Evolutionary conservation across 53 echinoderm and acorn worm genomes (phyloP), one percentile per base, ranked within the genome.

Genomic region (Echinarachnius parma): DNA sequence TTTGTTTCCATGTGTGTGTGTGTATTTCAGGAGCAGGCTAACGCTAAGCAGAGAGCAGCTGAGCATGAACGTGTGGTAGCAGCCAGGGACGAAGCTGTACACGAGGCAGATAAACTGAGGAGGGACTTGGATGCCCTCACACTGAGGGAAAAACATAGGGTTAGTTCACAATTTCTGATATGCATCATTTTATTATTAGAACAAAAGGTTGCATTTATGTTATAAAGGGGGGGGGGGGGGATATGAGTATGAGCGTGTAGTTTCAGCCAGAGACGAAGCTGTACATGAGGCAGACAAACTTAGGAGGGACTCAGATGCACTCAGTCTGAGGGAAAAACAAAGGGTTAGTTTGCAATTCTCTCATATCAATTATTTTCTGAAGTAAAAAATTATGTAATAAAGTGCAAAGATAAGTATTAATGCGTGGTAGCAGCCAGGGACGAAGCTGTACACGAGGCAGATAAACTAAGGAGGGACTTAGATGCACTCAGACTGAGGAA

Each of bases 391-490:
- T n/a, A n/a, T n/a, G n/a, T n/a, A n/a, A n/a, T n/a, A n/a, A n/a
- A 75, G 64, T 89, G 82, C 30, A 89, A 92, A 65, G 79, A 80
- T 13, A 89, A 93, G 34, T 93, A 89, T 74, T 61, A 54, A 37
- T 69, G 89, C 22, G 93, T 89, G 5, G 83, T 93, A 21, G 80
- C 83, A 44, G 89, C 86, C 4, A 82, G 93, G 49, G 85, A 96
- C 25, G 83, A 62, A n/a, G 86, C 87, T 10, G 2, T 85, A 31
- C 72, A 91, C 56, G 85, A 85, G 37, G 31, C 48, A 4, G 75
- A 91, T 33, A 52, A 59, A 48, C 47, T 89, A n/a, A 75, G 66
- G 78, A 46, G 59, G 50, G 77, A 83, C 52, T 36, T 91, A 21
- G 85, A 84, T 50, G 82, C 75, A 45, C 48, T 82, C 72, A 66